phyloP scores from a whole-genome alignment of 2,113 vertebrate species.

The Tetrax tetrax region DNA sequence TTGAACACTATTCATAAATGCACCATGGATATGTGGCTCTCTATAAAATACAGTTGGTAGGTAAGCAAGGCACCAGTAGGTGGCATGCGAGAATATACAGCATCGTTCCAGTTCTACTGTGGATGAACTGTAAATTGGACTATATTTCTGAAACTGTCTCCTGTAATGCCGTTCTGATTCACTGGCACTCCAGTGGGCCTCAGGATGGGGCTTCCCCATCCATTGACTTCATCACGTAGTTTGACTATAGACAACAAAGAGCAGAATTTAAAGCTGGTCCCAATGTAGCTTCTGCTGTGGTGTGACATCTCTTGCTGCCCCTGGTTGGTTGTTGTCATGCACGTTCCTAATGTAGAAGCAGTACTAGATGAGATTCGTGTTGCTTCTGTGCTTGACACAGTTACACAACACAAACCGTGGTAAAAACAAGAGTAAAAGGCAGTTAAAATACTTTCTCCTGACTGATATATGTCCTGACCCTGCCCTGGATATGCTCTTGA shows the following conservation, averaged over 20 bases:
- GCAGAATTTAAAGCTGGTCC: not conserved
- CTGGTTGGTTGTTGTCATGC: not conserved
- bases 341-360: not conserved
- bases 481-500: not conserved
- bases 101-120: not conserved
- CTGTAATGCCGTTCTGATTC: not conserved
- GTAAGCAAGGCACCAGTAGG: slow-evolving; percentile 49
- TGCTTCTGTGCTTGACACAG: not conserved
- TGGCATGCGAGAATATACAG: slow-evolving; percentile 56
- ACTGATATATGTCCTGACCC: not conserved
- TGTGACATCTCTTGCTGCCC: not conserved
- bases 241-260: not conserved
- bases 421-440: not conserved
- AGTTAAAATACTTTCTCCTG: not conserved
- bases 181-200: not conserved
- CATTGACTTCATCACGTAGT: fast-evolving
- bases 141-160: not conserved
- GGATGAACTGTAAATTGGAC: not conserved
- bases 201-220: not conserved
- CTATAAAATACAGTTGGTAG: not conserved
- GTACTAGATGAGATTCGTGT: not conserved
- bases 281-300: not conserved
- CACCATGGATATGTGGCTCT: not conserved
- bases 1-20: not conserved
- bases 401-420: not conserved